These are phyloP conservation scores for Leptosomus discolor DNA, from an alignment of 2,113 vertebrate genomes.

Conservation along the genomic window DNA sequence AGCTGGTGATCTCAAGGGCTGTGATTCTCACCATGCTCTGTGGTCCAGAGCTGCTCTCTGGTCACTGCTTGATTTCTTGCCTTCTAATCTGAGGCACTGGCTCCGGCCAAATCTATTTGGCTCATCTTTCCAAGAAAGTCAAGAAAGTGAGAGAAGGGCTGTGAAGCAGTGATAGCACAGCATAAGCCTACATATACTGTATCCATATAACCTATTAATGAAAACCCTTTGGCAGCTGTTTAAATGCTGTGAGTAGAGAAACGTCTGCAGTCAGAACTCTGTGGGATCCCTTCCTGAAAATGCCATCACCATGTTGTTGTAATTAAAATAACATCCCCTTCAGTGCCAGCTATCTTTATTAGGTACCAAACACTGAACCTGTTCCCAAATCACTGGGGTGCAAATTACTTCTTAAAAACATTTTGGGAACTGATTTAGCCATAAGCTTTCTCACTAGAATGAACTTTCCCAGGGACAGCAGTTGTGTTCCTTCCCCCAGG, in stretches of 20 bases:
- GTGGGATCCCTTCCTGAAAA: slow-evolving; percentile 48
- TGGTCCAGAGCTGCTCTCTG: neutral
- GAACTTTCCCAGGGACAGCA: neutral
- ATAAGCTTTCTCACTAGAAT: neutral
- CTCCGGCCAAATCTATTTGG: neutral
- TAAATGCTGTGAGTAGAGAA: slow-evolving; percentile 41
- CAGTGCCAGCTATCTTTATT: slow-evolving; percentile 40
- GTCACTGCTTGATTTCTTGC: neutral
- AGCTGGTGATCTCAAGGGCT: neutral
- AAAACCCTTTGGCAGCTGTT: slow-evolving; percentile 48
- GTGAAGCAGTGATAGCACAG: slow-evolving; percentile 10
- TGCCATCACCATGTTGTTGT: slow-evolving; percentile 34
- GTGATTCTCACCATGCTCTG: neutral
- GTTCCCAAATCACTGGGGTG: slow-evolving; percentile 52
- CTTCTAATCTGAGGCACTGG: neutral
- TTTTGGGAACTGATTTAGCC: slow-evolving; percentile 15
- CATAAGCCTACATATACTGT: neutral
- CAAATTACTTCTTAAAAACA: slow-evolving; percentile 35
- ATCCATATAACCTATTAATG: slow-evolving; percentile 47
- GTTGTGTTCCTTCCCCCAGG: neutral
- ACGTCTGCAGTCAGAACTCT: slow-evolving; percentile 35
- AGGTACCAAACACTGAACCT: slow-evolving; percentile 38
- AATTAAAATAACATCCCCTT: slow-evolving; percentile 51
- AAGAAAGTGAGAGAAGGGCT: slow-evolving; percentile 9
- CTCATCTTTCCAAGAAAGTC: slow-evolving; percentile 4